These are phyloP conservation scores for Pangasianodon hypophthalmus DNA, from an alignment of 2,113 vertebrate genomes.

Conservation along the genomic window DNA sequence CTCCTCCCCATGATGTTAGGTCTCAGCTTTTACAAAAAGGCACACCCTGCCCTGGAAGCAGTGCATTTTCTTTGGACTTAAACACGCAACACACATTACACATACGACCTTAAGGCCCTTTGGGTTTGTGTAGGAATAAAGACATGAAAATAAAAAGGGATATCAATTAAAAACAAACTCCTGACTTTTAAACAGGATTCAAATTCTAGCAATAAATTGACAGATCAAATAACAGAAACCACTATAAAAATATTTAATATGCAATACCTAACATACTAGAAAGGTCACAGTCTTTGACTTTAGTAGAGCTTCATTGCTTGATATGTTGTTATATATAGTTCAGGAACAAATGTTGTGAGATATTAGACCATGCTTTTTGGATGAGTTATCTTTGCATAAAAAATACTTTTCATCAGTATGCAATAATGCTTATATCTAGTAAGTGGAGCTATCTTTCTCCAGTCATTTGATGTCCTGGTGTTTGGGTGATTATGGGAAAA, in stretches of 20 bases:
- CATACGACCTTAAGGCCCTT: background rate
- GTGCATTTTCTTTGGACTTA: conserved; percentile 2
- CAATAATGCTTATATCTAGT: too few relatives aligned
- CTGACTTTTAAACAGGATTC: background rate
- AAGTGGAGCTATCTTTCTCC: too few relatives aligned
- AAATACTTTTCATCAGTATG: too few relatives aligned
- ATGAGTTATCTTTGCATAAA: background rate
- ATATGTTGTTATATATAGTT: background rate
- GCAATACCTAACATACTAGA: background rate
- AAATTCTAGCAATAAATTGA: background rate
- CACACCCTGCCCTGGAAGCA: conserved; percentile 59
- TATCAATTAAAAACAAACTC: background rate
- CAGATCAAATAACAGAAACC: background rate
- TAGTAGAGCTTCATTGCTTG: background rate
- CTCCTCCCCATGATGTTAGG: conserved; percentile 54
- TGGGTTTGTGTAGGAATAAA: background rate
- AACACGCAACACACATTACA: background rate
- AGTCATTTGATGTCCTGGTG: too few relatives aligned
- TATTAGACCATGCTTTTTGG: background rate
- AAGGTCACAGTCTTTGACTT: background rate
- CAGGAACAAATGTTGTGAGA: background rate
- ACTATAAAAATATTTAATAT: background rate
- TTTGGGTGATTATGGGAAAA: too few relatives aligned
- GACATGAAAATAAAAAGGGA: background rate
- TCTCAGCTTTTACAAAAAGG: conserved; percentile 52